phyloP scores from a whole-genome alignment of 1,140 invertebrate genomes.

The Platyscapa corneri region DNA sequence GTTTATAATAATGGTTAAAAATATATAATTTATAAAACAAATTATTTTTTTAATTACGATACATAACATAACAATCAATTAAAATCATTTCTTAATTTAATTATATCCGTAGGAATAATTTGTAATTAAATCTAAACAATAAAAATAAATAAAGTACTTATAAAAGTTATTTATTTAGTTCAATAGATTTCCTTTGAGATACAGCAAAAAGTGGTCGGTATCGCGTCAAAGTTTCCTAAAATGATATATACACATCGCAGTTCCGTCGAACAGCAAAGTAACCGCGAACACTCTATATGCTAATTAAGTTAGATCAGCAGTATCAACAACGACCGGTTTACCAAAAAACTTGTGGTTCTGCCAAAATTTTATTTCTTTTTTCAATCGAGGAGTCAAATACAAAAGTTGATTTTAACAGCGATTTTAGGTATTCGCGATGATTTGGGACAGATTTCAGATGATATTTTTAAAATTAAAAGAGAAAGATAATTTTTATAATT shows the following conservation, averaged over 20 bases:
- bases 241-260: background rate
- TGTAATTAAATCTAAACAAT: background rate
- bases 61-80: background rate
- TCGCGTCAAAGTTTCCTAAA: background rate
- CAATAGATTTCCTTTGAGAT: background rate
- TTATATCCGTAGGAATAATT: background rate
- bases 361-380: constrained; percentile 25
- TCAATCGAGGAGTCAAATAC: background rate
- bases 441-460: background rate
- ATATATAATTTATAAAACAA: no score
- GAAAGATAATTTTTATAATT: background rate
- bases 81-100: background rate
- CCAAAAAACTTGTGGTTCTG: background rate
- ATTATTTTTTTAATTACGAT: no score
- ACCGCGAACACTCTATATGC: constrained; percentile 20
- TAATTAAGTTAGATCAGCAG: constrained; percentile 1
- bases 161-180: background rate
- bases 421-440: background rate
- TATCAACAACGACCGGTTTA: background rate
- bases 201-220: background rate
- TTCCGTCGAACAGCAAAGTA: background rate
- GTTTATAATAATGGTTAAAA: no score
- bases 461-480: background rate
- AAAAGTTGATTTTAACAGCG: background rate
- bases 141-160: background rate